These are phyloP conservation scores for Urocyon cinereoargenteus DNA, from an alignment of 2,797 vertebrate genomes.

Conservation along the genomic window DNA sequence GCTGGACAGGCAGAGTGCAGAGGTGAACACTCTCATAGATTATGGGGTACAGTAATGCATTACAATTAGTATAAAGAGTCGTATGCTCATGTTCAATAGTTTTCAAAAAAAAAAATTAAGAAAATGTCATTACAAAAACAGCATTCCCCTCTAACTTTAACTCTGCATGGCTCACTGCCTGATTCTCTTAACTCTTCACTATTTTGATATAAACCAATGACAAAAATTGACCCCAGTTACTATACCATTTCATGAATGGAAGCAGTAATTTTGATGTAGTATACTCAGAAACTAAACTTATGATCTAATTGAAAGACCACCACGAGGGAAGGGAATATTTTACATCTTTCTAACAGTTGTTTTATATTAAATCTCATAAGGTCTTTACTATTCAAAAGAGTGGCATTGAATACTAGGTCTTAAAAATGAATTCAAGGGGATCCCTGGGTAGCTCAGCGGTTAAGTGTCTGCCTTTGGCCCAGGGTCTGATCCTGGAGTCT, in stretches of 20 bases:
- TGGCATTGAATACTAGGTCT: slow-evolving; percentile 82
- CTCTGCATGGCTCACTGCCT: slow-evolving; percentile 48
- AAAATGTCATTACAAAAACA: slow-evolving; percentile 80
- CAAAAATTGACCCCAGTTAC: slow-evolving; percentile 42
- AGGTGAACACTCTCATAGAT: slow-evolving; percentile 87
- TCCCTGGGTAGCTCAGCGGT: too few relatives aligned
- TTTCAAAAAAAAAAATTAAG: slow-evolving; percentile 76
- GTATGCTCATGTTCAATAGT: slow-evolving; percentile 81
- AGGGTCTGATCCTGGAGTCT: too few relatives aligned
- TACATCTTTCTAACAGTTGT: slow-evolving; percentile 79
- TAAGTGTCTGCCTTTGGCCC: too few relatives aligned
- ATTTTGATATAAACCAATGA: slow-evolving; percentile 70
- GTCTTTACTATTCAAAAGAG: slow-evolving; percentile 82
- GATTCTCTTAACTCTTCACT: slow-evolving; percentile 70
- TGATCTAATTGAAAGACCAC: slow-evolving; percentile 84
- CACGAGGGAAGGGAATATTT: slow-evolving; percentile 75
- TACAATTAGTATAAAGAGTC: slow-evolving; percentile 87
- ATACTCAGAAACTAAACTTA: slow-evolving; percentile 80
- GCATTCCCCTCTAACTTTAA: slow-evolving; percentile 74
- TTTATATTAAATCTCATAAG: slow-evolving; percentile 80
- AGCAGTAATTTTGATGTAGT: slow-evolving; percentile 81
- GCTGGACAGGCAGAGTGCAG: slow-evolving; percentile 87
- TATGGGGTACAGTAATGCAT: slow-evolving; percentile 85
- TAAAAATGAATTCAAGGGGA: slow-evolving; percentile 74
- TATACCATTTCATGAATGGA: slow-evolving; percentile 49